Evolutionary conservation across 2,113 vertebrate species (phyloP).

Genomic region (Sebastes fasciatus): DNA sequence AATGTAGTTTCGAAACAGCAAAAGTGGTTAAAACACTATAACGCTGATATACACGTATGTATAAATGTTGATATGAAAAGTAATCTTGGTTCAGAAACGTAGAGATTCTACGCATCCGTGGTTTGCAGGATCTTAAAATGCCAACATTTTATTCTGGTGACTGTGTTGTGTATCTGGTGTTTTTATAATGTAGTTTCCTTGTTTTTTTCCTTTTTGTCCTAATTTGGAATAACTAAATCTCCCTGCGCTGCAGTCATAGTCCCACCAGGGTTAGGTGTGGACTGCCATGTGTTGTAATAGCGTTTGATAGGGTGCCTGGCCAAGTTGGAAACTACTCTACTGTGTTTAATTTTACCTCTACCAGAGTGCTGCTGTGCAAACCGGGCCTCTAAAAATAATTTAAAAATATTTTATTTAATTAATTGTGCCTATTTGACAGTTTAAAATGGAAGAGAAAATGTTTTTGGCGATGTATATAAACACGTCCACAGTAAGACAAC

Average conservation of each 20-base stretch:
- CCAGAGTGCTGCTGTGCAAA: background rate
- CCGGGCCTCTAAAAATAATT: background rate
- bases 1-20: no score
- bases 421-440: background rate
- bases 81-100: no score
- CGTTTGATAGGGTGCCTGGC: background rate
- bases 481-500: background rate
- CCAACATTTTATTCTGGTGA: no score
- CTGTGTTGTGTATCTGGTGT: no score
- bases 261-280: background rate
- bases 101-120: no score
- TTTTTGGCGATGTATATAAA: background rate
- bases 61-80: no score
- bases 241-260: background rate
- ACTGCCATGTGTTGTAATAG: background rate
- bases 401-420: background rate
- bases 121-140: no score
- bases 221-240: background rate
- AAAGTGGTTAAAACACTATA: no score
- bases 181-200: background rate
- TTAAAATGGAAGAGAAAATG: background rate
- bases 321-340: background rate
- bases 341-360: background rate
- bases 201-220: background rate
- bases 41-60: no score